phyloP scores from a whole-genome alignment of 2,113 vertebrate genomes.

The Prolemur simus region DNA sequence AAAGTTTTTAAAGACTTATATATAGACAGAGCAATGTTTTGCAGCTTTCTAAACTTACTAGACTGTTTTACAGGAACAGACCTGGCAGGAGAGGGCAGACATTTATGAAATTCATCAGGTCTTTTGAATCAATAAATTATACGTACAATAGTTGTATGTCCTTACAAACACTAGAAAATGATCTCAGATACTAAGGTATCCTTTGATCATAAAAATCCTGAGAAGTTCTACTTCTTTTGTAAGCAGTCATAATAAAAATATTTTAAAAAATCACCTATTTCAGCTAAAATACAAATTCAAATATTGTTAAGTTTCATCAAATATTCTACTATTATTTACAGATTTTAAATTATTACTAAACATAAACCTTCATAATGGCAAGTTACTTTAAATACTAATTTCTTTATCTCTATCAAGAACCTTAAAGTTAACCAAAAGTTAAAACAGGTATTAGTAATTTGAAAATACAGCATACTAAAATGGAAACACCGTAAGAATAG shows the following conservation, averaged over 20 bases:
- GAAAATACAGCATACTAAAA: constrained; percentile 25
- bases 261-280: constrained; percentile 1
- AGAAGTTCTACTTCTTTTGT: not conserved
- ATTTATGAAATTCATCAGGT: not conserved
- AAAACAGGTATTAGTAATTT: not conserved
- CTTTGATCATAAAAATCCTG: not conserved
- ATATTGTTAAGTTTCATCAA: not conserved
- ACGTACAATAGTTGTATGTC: not conserved
- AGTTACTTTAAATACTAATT: not conserved
- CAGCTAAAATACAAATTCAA: constrained; percentile 50
- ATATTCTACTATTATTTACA: not conserved
- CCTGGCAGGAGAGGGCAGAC: not conserved
- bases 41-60: not conserved
- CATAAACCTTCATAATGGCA: not conserved
- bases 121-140: not conserved
- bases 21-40: not conserved
- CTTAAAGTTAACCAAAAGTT: not conserved
- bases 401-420: constrained; percentile 15
- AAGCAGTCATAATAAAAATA: not conserved
- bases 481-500: not conserved
- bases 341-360: constrained; percentile 38
- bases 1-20: constrained; percentile 11
- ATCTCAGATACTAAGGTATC: not conserved
- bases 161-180: not conserved
- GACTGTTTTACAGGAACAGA: not conserved